Conservation (phyloP, 2,888 invertebrate species). For the Limnephilus lunatus region DNA sequence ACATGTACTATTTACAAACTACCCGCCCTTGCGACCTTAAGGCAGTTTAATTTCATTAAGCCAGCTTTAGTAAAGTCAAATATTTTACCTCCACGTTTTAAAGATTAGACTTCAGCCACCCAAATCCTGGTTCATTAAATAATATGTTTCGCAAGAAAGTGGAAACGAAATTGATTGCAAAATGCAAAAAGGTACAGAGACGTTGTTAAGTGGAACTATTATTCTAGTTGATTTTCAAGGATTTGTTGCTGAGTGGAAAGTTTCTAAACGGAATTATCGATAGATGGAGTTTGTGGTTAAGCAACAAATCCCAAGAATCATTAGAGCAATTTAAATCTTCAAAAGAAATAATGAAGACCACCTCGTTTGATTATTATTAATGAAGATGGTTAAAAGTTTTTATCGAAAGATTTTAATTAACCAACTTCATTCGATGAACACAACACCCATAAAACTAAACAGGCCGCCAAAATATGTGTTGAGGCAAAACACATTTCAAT, state of each 20-base stretch:
- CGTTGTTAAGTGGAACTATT: neutral
- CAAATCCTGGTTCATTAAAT: slow-evolving; percentile 27
- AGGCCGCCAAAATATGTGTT: neutral
- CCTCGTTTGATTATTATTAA: slow-evolving; percentile 38
- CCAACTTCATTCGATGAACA: neutral
- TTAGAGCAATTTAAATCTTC: slow-evolving; percentile 44
- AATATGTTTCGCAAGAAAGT: neutral
- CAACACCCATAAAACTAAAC: neutral
- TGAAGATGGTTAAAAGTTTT: slow-evolving; percentile 42
- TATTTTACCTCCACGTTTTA: slow-evolving; percentile 25
- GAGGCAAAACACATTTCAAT: neutral
- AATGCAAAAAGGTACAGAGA: neutral
- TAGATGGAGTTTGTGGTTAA: neutral
- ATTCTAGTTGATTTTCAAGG: neutral
- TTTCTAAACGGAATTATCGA: neutral
- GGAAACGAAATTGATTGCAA: neutral
- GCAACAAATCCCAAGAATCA: slow-evolving; percentile 42
- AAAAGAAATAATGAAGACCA: slow-evolving; percentile 39
- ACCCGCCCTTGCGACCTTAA: slow-evolving; percentile 11
- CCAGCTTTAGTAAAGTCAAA: neutral
- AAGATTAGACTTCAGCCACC: neutral
- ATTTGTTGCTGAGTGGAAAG: neutral
- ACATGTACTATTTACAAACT: neutral
- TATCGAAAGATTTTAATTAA: slow-evolving; percentile 11
- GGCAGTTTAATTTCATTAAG: slow-evolving; percentile 31